These are phyloP conservation scores for Cheilosia soror DNA, from an alignment of 2,888 invertebrate species.

Conservation along the genomic window DNA sequence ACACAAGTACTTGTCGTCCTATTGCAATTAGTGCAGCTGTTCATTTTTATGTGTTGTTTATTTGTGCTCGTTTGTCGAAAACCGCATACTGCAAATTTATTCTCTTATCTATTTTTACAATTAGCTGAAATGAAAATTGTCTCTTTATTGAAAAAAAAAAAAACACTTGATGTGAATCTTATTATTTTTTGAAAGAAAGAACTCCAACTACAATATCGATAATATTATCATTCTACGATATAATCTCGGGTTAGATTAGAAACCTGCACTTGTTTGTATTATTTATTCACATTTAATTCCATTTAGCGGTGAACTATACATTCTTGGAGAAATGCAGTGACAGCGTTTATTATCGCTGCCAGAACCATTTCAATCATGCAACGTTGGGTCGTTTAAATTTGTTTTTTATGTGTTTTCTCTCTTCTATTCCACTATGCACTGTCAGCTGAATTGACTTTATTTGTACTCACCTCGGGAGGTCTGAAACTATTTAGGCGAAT, in stretches of 20 bases:
- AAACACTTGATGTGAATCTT: not conserved
- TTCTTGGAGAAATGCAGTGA: not conserved
- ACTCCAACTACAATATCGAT: too few species aligned
- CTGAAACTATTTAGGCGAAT: constrained; percentile 40
- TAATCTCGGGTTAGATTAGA: too few species aligned
- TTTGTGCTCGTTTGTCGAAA: constrained; percentile 17
- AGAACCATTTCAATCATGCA: not conserved
- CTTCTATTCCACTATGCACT: constrained; percentile 33
- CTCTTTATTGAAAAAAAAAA: not conserved
- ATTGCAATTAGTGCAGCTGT: constrained; percentile 17
- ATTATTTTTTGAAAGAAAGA: too few species aligned
- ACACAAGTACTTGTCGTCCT: not conserved
- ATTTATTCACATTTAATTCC: too few species aligned
- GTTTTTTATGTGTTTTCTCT: constrained; percentile 14
- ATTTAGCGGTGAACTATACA: too few species aligned
- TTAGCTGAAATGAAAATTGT: constrained; percentile 20
- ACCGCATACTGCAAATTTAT: constrained; percentile 12
- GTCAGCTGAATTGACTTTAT: constrained; percentile 42
- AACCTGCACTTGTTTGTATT: too few species aligned
- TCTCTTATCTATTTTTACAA: constrained; percentile 20
- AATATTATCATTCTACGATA: too few species aligned
- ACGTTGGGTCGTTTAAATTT: constrained; percentile 6
- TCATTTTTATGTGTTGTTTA: not conserved
- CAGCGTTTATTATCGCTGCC: not conserved
- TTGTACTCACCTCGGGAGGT: constrained; percentile 43